Conservation (phyloP, 2,888 invertebrate genomes). For the Tipula lateralis region DNA sequence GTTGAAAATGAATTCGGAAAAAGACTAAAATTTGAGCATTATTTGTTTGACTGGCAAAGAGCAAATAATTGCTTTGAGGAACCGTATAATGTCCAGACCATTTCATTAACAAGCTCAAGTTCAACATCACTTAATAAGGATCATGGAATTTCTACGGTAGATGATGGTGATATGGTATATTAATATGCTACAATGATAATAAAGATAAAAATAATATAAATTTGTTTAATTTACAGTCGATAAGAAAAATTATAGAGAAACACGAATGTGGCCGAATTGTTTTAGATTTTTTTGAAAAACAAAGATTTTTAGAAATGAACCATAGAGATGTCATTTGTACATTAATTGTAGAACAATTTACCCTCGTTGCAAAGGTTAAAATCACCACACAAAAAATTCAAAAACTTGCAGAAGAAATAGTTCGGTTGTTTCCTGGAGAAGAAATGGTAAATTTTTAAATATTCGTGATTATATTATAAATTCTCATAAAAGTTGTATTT, state of each 20-base stretch:
- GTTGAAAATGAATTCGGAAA: not conserved
- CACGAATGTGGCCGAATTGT: not conserved
- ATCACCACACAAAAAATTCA: not conserved
- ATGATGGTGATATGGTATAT: not conserved
- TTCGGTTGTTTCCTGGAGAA: not conserved
- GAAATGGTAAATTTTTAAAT: not conserved
- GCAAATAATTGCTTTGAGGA: not conserved
- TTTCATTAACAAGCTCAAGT: no score
- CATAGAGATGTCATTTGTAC: not conserved
- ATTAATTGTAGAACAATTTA: not conserved
- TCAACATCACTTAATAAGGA: not conserved
- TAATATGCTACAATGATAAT: no score
- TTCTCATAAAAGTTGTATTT: not conserved
- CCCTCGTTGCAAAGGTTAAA: not conserved
- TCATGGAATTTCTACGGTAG: not conserved
- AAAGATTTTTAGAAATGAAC: not conserved
- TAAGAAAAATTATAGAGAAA: not conserved
- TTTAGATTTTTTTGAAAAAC: not conserved
- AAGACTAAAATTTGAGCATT: not conserved
- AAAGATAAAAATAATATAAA: no score
- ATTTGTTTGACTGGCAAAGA: not conserved
- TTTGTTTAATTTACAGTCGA: not conserved
- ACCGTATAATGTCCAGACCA: not conserved
- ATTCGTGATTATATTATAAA: not conserved
- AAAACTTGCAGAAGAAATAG: not conserved